A percentile compares a stretch with the other conserved stretches of the same genome.
phyloP scores from a whole-genome alignment of 2,797 vertebrate species.

The Thripadectes ignobilis region DNA sequence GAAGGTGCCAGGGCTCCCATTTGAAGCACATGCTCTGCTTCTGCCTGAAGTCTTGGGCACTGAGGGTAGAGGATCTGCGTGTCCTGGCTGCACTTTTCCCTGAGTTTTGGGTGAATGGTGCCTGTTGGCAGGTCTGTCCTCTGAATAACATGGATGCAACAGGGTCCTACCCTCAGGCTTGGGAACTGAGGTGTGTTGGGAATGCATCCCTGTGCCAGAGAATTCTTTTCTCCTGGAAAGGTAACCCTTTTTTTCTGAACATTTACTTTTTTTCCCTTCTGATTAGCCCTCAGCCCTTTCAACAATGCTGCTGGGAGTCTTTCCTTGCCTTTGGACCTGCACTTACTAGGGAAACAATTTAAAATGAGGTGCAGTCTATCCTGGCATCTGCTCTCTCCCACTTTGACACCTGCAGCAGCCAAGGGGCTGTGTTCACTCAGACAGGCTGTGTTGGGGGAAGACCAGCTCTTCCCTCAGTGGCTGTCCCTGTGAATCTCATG shows the following conservation, averaged over 20 bases:
- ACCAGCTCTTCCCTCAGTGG: not conserved
- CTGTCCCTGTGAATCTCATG: not conserved
- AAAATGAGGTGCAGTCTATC: not conserved
- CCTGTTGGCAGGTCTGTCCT: not conserved
- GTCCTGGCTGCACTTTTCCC: accelerated
- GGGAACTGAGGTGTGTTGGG: not conserved
- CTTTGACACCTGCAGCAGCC: slow-evolving; percentile 14
- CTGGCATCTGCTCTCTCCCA: slow-evolving; percentile 6
- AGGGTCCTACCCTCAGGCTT: not conserved
- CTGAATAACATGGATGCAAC: not conserved
- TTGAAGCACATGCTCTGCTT: not conserved
- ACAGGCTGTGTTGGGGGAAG: not conserved
- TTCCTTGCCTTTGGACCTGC: slow-evolving; percentile 20
- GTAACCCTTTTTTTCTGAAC: not conserved
- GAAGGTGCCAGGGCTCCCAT: not conserved
- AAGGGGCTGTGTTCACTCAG: not conserved
- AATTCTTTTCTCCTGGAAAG: not conserved
- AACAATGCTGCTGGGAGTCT: not conserved
- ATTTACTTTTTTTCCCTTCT: not conserved
- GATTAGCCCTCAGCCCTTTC: not conserved
- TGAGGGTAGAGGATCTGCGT: not conserved
- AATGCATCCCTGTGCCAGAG: not conserved
- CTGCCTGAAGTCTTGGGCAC: not conserved
- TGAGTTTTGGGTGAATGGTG: not conserved
- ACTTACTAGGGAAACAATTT: not conserved